Evolutionary conservation across 2,888 invertebrate species (phyloP), one percentile per base, ranked within the genome.

Genomic region (Orthosia gothica): DNA sequence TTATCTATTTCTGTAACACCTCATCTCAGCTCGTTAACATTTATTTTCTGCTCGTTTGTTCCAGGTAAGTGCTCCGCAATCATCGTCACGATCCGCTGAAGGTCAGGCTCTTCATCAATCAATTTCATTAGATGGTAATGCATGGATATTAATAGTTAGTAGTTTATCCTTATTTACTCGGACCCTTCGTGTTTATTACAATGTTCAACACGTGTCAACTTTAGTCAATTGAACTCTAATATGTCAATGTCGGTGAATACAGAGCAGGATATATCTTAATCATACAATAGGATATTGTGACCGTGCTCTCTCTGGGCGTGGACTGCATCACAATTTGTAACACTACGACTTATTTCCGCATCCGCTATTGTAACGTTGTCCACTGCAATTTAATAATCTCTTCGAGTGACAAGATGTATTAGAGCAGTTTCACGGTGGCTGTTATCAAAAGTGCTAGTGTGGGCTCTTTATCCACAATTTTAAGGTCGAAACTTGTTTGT

Each of bases 371-470:
- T 91, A 88, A 83, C 92, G 92, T 63, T 84, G 78, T 77, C 79
- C 76, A 92, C 91, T 94, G 93, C 92, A 95, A 94, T 94, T 94
- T 92, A 94, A 95, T 93, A 91, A 93, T 93, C 91, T 93, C 90
- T 91, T 91, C 89, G 90, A 93, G 91, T 93, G 93, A 92, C 92
- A 93, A 94, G 93, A 94, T 93, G 92, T 93, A 93, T 94, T 94
- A 90, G 92, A 91, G 88, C 91, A 92, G 90, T 92, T 92, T 92
- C 90, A 93, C 89, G 87, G 88, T 87, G 78, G 79, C 55, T 75
- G 78, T 87, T 80, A 81, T 86, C 74, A 63, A 79, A 49, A 74
- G 76, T 81, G 87, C 81, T 85, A 87, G 82, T 85, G 77, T 83
- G 85, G 71, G 81, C 88, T 91, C 88, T 89, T 82, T 83, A 69